Conservation (phyloP, 2,888 invertebrate species). For the Ophion costatus region DNA sequence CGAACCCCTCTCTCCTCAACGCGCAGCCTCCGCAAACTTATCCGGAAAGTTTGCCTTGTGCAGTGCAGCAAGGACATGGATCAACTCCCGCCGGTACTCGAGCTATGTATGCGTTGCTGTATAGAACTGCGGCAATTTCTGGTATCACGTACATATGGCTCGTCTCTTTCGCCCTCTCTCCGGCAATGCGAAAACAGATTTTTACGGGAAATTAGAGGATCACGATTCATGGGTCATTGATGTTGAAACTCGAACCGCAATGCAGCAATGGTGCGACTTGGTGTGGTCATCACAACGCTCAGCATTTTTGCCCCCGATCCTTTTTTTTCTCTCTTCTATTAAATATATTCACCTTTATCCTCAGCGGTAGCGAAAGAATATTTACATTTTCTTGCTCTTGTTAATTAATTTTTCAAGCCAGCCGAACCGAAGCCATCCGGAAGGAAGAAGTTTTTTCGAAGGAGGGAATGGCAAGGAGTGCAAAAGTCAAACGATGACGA, state of each 20-base stretch:
- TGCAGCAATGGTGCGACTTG: no score
- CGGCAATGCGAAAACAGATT: slow-evolving; percentile 14
- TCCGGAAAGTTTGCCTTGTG: slow-evolving; percentile 41
- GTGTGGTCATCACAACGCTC: background rate
- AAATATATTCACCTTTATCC: background rate
- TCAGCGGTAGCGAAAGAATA: background rate
- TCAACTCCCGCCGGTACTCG: slow-evolving; percentile 35
- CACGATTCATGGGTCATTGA: background rate
- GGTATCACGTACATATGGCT: slow-evolving; percentile 43
- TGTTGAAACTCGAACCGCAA: no score
- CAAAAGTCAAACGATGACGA: slow-evolving; percentile 26
- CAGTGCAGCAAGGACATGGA: slow-evolving; percentile 41
- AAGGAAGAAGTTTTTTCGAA: background rate
- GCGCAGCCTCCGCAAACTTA: slow-evolving; percentile 30
- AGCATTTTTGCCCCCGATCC: background rate
- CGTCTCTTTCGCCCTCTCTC: no score
- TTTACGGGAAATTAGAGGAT: slow-evolving; percentile 18
- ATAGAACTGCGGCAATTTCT: slow-evolving; percentile 20
- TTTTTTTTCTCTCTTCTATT: background rate
- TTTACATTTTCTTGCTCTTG: background rate
- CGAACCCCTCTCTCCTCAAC: slow-evolving; percentile 11
- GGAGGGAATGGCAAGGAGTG: slow-evolving; percentile 18
- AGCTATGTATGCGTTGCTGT: slow-evolving; percentile 14
- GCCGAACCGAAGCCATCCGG: background rate
- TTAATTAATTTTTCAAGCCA: background rate